A percentile compares a stretch with the other conserved stretches of the same genome.
Evolutionary conservation across 2,888 invertebrate species (phyloP).

Genomic region (Platypus cylindrus): DNA sequence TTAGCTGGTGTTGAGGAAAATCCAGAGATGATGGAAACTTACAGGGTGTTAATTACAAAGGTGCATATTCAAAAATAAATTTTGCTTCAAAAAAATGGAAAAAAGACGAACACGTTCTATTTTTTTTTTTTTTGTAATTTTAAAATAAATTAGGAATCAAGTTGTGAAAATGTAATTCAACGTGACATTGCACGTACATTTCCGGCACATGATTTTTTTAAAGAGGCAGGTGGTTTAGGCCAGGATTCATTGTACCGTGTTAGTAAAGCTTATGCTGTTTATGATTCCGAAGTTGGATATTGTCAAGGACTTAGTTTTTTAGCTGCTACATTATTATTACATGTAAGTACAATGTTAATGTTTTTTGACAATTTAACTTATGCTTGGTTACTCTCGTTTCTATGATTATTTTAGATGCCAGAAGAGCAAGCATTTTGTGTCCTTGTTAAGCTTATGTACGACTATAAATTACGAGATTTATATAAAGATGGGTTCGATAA

Average conservation of each 20-base stretch:
- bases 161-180: constrained; percentile 88
- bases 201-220: constrained; percentile 97
- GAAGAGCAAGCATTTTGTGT: constrained; percentile 99
- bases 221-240: constrained; percentile 86
- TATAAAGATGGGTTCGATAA: constrained; percentile 97
- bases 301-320: constrained; percentile 98
- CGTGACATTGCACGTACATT: constrained; percentile 96
- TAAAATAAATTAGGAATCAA: constrained; percentile 59
- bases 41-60: constrained; percentile 84
- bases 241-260: constrained; percentile 93
- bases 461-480: constrained; percentile 84
- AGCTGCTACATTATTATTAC: constrained; percentile 87
- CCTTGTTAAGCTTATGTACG: constrained; percentile 92
- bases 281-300: constrained; percentile 96
- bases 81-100: background rate
- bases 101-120: too few species aligned
- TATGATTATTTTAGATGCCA: constrained; percentile 66
- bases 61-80: constrained; percentile 36
- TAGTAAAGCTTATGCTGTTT: constrained; percentile 93
- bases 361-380: background rate
- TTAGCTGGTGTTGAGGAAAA: constrained; percentile 79
- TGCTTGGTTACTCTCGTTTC: too few species aligned
- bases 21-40: constrained; percentile 79
- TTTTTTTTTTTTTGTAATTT: constrained; percentile 2
- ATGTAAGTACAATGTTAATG: constrained; percentile 51